These are phyloP conservation scores for Trissolcus brochymenae DNA, from an alignment of 2,888 invertebrate genomes.

Conservation along the genomic window DNA sequence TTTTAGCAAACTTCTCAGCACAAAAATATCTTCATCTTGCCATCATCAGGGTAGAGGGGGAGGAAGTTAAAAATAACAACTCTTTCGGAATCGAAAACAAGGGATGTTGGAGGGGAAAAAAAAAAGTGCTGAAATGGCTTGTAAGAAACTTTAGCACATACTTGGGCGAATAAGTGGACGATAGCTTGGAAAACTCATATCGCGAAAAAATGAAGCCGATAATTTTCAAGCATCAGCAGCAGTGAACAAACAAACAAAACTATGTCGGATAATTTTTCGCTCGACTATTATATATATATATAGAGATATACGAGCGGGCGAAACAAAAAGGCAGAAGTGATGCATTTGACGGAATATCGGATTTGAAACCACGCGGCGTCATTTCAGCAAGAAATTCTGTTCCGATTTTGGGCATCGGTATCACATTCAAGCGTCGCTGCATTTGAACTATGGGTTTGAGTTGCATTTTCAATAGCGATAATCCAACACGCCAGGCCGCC, in stretches of 20 bases:
- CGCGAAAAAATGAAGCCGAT: too few relatives aligned
- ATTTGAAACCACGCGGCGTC: slow-evolving; percentile 26
- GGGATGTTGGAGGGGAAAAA: background rate
- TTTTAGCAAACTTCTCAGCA: too few relatives aligned
- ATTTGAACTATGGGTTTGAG: slow-evolving; percentile 74
- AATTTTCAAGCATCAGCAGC: too few relatives aligned
- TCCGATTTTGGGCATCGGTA: slow-evolving; percentile 63
- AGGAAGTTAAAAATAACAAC: too few relatives aligned
- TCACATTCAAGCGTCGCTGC: slow-evolving; percentile 75
- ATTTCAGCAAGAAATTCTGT: slow-evolving; percentile 55
- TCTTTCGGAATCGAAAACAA: too few relatives aligned
- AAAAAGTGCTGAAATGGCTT: slow-evolving; percentile 2
- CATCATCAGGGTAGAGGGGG: too few relatives aligned
- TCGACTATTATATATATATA: slow-evolving; percentile 1
- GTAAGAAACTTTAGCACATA: slow-evolving; percentile 12
- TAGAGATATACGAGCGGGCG: too few relatives aligned
- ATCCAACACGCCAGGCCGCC: slow-evolving; percentile 67
- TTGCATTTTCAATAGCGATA: slow-evolving; percentile 75
- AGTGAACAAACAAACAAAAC: background rate
- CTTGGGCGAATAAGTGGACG: background rate
- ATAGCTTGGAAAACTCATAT: slow-evolving; percentile 1
- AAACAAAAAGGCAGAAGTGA: slow-evolving; percentile 31
- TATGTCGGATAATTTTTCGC: slow-evolving; percentile 25
- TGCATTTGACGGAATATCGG: slow-evolving; percentile 54
- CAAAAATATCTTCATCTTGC: background rate